Percentiles rank a stretch among this genome's conserved stretches.
phyloP scores from a whole-genome alignment of 2,797 vertebrate species.

The Pseudotriccus pelzelni region DNA sequence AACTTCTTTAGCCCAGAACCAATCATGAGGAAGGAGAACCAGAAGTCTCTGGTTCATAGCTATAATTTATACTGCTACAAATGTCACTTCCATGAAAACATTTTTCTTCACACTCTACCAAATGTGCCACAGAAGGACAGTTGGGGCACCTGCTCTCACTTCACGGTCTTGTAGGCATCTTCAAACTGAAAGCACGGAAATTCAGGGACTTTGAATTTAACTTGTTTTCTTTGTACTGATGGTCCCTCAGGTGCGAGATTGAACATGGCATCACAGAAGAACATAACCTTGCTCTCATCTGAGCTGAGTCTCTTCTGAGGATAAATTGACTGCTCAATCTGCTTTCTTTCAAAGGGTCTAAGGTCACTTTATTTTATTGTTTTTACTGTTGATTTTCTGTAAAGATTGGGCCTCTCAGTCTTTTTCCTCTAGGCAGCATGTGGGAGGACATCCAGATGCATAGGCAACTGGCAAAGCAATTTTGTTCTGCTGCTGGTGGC shows the following conservation, averaged over 20 bases:
- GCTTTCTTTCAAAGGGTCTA: background rate
- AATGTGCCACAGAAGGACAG: background rate
- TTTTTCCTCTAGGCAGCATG: background rate
- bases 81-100: background rate
- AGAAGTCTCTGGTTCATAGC: background rate
- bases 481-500: slow-evolving; percentile 21
- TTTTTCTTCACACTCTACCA: background rate
- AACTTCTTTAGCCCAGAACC: background rate
- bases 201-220: background rate
- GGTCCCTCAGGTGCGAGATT: background rate
- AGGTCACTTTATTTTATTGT: background rate
- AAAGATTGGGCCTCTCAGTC: background rate
- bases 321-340: background rate
- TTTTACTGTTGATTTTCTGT: background rate
- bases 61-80: background rate
- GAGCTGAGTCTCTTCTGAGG: background rate
- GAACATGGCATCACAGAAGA: background rate
- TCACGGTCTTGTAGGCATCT: background rate
- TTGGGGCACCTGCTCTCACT: background rate
- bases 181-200: background rate
- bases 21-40: background rate
- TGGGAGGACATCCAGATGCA: background rate
- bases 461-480: background rate
- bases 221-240: background rate
- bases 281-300: background rate